A percentile compares a stretch with the other conserved stretches of the same genome.
These are phyloP conservation scores for Akabosia matsudoensis DNA, from an alignment of 1,140 invertebrate genomes.

Conservation along the genomic window DNA sequence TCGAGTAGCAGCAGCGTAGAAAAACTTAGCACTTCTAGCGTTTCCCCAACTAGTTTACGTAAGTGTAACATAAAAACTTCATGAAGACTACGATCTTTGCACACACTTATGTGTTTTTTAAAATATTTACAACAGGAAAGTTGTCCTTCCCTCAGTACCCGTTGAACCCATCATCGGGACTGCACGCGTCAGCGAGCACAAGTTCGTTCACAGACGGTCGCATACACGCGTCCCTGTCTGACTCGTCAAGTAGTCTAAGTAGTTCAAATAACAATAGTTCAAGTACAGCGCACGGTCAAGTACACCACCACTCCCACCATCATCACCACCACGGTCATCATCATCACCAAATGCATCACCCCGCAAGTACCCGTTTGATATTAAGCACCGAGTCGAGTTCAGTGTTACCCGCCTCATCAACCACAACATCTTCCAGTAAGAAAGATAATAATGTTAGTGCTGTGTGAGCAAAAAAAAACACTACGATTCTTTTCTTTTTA, in stretches of 20 bases:
- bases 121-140: constrained; percentile 1
- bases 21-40: neutral
- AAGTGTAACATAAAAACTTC: neutral
- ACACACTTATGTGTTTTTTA: neutral
- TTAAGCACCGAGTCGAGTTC: constrained; percentile 32
- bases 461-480: constrained; percentile 1
- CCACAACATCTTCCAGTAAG: constrained; percentile 10
- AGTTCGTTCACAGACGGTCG: neutral
- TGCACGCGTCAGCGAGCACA: neutral
- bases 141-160: neutral
- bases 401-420: constrained; percentile 30
- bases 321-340: neutral
- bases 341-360: neutral
- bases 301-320: neutral
- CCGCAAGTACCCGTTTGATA: constrained; percentile 15
- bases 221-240: neutral
- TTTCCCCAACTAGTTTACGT: neutral
- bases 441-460: constrained; percentile 24
- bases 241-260: constrained; percentile 2
- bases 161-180: neutral
- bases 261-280: constrained; percentile 18
- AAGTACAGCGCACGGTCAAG: neutral
- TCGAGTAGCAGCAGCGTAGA: neutral
- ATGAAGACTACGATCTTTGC: too few species aligned
- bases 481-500: neutral